Evolutionary conservation across 2,113 vertebrate species (phyloP).

Genomic region (Pygathrix nemaeus): DNA sequence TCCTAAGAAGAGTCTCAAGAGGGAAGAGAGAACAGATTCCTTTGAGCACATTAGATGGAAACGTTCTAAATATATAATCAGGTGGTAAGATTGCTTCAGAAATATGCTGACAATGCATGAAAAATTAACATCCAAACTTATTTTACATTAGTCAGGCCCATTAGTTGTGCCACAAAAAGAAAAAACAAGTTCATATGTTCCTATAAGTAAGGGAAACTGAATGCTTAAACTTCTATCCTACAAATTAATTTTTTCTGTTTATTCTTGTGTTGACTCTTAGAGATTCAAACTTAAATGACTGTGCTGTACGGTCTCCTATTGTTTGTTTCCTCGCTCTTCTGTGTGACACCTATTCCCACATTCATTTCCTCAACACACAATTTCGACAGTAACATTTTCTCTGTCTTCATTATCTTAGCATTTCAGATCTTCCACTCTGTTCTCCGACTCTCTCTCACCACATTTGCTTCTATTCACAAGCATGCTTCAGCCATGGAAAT

Average conservation of each 20-base stretch:
- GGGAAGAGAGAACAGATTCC: not conserved
- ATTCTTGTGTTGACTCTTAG: not conserved
- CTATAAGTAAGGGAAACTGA: not conserved
- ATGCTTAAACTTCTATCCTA: not conserved
- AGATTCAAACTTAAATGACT: not conserved
- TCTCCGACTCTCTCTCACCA: not conserved
- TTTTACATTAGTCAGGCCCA: not conserved
- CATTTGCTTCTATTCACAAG: not conserved
- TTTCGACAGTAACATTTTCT: not conserved
- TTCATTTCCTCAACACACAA: not conserved
- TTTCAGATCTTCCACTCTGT: not conserved
- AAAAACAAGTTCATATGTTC: not conserved
- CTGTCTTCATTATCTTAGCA: not conserved
- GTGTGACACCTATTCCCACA: not conserved
- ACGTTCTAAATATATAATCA: not conserved
- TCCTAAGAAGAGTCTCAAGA: not conserved
- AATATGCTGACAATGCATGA: not conserved
- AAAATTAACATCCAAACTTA: not conserved
- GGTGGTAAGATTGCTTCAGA: not conserved
- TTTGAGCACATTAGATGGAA: not conserved
- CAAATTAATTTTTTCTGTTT: not conserved
- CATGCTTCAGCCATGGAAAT: not conserved
- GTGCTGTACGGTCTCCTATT: not conserved
- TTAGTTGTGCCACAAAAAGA: not conserved
- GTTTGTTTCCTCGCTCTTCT: not conserved